Base-by-base conservation (phyloP, 2,888 invertebrate genomes). In the Cephonodes hylas region DNA sequence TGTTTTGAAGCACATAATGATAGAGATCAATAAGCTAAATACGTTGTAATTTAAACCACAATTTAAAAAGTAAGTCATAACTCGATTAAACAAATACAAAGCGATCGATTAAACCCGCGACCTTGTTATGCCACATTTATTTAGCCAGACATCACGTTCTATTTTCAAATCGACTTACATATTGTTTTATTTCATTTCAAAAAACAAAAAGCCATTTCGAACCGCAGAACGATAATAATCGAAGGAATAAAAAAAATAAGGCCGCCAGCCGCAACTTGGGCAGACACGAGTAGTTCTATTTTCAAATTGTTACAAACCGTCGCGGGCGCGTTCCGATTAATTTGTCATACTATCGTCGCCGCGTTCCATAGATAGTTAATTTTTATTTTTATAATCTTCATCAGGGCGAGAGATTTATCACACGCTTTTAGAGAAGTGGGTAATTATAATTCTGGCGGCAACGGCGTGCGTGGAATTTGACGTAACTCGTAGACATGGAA, bases 261-360 rank as follows among this genome's bases (percentile, higher is more conserved):
- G 48, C 53, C 60, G 53, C 60, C 48, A 60, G 42, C 42, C 27
- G 38, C 53, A 53, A 60, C 42, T 60, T 31, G 53, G 25, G 42
- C 48, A 53, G 53, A 60, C 46, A 53, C 53, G 48, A 60, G 42
- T 68, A 72, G 76, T 82, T 85, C 85, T 85, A 86, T 84, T 83
- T 86, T 83, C 76, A 80, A 83, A 83, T 75, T 73, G 75, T 76
- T 76, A 77, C 77, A 79, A 78, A 79, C 77, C 75, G 75, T 76
- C 72, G 64, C 66, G 66, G 61, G 63, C 72, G 76, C 77, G 79
- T 76, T 80, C 78, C 78, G 79, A 86, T 86, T 86, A 85, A 87
- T 86, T 85, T 85, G 85, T 86, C 86, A 86, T 81, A 82, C 76
- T 77, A 80, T 83, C 84, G 81, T 76, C 84, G 82, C 78, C 68